Percentiles rank a stretch among this genome's conserved stretches.
Evolutionary conservation across 2,888 invertebrate species (phyloP).

Genomic region (Axea sp.): DNA sequence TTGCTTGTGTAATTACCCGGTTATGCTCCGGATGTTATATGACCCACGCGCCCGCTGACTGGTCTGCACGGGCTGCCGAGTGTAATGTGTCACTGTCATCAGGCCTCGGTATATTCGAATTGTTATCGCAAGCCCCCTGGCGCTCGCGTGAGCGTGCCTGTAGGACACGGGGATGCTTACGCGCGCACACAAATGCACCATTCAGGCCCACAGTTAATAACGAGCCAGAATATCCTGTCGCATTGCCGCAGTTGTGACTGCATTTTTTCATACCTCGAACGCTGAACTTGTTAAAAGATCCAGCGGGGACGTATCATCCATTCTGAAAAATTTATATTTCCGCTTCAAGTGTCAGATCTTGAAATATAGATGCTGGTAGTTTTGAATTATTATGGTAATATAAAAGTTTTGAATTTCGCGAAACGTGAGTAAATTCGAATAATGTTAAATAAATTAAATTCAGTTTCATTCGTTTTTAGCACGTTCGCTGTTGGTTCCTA

Average conservation of each 20-base stretch:
- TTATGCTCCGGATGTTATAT: slow-evolving; percentile 73
- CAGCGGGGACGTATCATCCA: slow-evolving; percentile 1
- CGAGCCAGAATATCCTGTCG: slow-evolving; percentile 63
- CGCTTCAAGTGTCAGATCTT: slow-evolving; percentile 15
- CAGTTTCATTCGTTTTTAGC: too few relatives aligned
- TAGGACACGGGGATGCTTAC: slow-evolving; percentile 30
- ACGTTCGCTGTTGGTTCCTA: too few relatives aligned
- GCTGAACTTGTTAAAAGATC: slow-evolving; percentile 48
- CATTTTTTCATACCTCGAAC: slow-evolving; percentile 33
- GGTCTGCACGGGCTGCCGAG: slow-evolving; percentile 66
- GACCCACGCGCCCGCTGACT: slow-evolving; percentile 64
- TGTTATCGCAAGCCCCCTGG: slow-evolving; percentile 69
- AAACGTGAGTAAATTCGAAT: neutral
- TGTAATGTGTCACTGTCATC: slow-evolving; percentile 78
- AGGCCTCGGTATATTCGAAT: slow-evolving; percentile 70
- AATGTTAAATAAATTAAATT: too few relatives aligned
- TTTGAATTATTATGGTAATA: slow-evolving; percentile 9
- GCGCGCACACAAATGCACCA: slow-evolving; percentile 10
- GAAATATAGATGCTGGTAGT: slow-evolving; percentile 12
- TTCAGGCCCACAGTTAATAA: slow-evolving; percentile 67
- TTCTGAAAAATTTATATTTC: slow-evolving; percentile 30
- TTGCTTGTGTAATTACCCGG: slow-evolving; percentile 74
- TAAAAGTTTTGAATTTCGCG: slow-evolving; percentile 5
- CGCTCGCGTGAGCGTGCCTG: slow-evolving; percentile 21
- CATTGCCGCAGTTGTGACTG: slow-evolving; percentile 44